These are phyloP conservation scores for Albula glossodonta DNA, from an alignment of 2,113 vertebrate genomes.

Conservation along the genomic window DNA sequence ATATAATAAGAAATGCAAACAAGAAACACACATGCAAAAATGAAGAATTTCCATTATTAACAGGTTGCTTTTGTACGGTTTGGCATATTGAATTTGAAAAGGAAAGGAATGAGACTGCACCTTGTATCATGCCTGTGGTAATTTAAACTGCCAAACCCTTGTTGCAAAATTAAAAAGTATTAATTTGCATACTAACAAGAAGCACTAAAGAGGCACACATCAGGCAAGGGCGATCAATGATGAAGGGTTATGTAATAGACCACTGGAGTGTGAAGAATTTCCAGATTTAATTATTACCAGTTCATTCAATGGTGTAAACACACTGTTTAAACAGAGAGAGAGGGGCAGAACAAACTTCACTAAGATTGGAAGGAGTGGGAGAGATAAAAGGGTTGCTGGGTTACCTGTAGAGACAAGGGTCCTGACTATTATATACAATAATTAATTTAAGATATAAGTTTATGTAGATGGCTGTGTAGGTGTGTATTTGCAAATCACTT, in stretches of 20 bases:
- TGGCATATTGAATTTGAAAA: not conserved
- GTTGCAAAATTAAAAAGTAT: not conserved
- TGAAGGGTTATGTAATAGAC: not conserved
- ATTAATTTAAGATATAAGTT: not conserved
- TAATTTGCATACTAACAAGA: not conserved
- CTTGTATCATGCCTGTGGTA: no score
- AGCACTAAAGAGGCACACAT: not conserved
- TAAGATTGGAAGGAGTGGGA: not conserved
- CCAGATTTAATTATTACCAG: slow-evolving; percentile 8
- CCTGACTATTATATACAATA: not conserved
- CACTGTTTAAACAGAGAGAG: not conserved
- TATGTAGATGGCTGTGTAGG: not conserved
- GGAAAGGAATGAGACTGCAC: not conserved
- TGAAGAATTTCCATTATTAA: not conserved
- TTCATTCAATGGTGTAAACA: slow-evolving; percentile 2
- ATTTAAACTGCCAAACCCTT: no score
- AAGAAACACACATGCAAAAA: no score
- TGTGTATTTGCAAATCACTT: not conserved
- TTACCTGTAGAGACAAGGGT: not conserved
- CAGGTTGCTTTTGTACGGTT: not conserved
- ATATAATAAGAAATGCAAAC: no score
- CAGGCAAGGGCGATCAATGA: not conserved
- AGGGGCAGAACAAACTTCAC: not conserved
- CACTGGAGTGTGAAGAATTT: not conserved
- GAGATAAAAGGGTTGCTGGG: not conserved